Conservation (phyloP, 1,140 invertebrate genomes). For the Ooceraea biroi region DNA sequence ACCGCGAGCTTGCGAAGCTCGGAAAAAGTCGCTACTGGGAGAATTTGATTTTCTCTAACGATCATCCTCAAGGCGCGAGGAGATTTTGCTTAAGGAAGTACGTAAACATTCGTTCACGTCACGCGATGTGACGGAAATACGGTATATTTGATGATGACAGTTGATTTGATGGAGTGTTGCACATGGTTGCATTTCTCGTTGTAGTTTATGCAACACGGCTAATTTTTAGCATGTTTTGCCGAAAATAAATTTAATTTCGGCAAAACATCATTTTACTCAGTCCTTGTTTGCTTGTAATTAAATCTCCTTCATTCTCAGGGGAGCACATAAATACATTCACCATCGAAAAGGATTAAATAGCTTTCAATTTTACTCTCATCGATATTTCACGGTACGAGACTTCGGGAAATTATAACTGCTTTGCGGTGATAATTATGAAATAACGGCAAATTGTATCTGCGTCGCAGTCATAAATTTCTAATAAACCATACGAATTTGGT, state of each 20-base stretch:
- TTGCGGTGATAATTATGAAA: conserved; percentile 50
- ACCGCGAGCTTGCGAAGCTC: conserved; percentile 7
- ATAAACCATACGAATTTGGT: conserved; percentile 56
- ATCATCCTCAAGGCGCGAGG: conserved; percentile 6
- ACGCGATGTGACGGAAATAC: neutral
- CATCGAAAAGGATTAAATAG: conserved; percentile 42
- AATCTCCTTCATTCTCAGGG: neutral
- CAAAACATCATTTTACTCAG: neutral
- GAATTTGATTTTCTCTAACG: conserved; percentile 33
- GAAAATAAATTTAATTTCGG: neutral
- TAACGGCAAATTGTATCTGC: conserved; percentile 40
- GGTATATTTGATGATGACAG: neutral
- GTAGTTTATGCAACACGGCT: neutral
- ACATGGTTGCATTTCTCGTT: neutral
- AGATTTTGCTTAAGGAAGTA: conserved; percentile 14
- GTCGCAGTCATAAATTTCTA: conserved; percentile 49
- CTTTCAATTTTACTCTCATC: conserved; percentile 46
- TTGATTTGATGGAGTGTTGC: no score
- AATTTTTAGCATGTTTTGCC: neutral
- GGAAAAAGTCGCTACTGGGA: conserved; percentile 9
- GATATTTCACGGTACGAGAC: conserved; percentile 37
- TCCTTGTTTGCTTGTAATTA: neutral
- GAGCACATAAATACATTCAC: conserved; percentile 11
- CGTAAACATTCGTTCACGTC: neutral
- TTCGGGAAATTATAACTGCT: conserved; percentile 51